Evolutionary conservation across 2,113 vertebrate genomes (phyloP).

Genomic region (Salvator merianae): DNA sequence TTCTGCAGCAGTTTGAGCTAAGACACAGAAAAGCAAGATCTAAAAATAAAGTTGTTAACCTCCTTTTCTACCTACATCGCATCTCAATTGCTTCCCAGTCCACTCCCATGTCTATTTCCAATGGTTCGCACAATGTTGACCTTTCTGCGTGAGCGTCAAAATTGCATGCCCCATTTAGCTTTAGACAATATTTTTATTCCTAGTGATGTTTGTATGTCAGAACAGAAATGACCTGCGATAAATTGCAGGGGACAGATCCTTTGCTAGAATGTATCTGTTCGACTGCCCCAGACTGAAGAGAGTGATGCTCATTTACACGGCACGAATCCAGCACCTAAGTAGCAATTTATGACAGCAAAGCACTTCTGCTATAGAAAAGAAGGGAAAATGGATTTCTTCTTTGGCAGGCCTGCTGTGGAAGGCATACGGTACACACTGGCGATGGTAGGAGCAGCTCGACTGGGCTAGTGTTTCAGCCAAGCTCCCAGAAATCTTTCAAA

Average conservation of each 20-base stretch:
- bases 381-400: neutral
- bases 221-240: neutral
- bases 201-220: neutral
- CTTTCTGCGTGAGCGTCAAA: neutral
- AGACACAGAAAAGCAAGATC: no score
- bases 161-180: neutral
- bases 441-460: neutral
- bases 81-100: no score
- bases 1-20: no score
- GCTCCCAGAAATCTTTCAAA: neutral
- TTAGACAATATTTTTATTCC: neutral
- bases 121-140: no score
- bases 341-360: neutral
- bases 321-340: neutral
- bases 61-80: no score
- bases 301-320: neutral
- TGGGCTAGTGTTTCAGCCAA: neutral
- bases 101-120: no score
- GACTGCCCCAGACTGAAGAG: neutral
- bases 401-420: neutral
- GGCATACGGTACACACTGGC: neutral
- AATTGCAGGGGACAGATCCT: neutral
- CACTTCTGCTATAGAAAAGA: neutral
- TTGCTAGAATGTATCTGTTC: neutral
- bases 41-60: no score